phyloP scores from a whole-genome alignment of 2,888 invertebrate genomes.

The Scaptomyza tumidula region DNA sequence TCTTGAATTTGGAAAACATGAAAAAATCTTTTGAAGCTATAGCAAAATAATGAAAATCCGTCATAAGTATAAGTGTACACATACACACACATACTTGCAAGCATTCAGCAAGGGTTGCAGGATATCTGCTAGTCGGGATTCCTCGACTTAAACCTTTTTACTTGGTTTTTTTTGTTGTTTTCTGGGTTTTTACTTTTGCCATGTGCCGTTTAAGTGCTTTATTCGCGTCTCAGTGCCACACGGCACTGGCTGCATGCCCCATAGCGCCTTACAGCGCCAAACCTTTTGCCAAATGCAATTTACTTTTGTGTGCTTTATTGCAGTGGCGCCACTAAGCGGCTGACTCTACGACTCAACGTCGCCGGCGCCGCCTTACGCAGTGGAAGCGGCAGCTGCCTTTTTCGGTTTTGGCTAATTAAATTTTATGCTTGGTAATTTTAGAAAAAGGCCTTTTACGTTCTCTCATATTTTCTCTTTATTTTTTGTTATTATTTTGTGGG shows the following conservation, averaged over 20 bases:
- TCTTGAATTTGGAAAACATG: too few species aligned
- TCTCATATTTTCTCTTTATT: constrained; percentile 16
- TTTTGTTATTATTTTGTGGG: neutral
- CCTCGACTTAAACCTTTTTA: too few species aligned
- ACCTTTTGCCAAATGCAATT: constrained; percentile 68
- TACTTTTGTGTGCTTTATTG: constrained; percentile 66
- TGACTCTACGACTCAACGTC: neutral
- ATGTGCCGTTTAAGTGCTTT: constrained; percentile 17
- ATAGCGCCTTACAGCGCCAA: constrained; percentile 11
- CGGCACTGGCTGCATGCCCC: constrained; percentile 1
- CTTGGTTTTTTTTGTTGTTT: neutral
- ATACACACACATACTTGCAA: too few species aligned
- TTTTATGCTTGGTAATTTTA: constrained; percentile 80
- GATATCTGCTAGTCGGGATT: too few species aligned
- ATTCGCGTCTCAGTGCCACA: constrained; percentile 17
- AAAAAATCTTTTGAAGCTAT: too few species aligned
- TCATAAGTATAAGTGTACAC: too few species aligned
- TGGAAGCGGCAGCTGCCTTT: constrained; percentile 49
- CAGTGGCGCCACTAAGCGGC: constrained; percentile 19
- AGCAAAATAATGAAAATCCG: too few species aligned
- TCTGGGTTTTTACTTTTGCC: constrained; percentile 4
- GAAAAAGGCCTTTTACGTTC: constrained; percentile 67
- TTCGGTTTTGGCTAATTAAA: constrained; percentile 78
- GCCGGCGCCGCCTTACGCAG: constrained; percentile 20
- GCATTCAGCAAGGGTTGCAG: too few species aligned